phyloP scores from a whole-genome alignment of 2,113 vertebrate species.

The Ammodytes marinus region DNA sequence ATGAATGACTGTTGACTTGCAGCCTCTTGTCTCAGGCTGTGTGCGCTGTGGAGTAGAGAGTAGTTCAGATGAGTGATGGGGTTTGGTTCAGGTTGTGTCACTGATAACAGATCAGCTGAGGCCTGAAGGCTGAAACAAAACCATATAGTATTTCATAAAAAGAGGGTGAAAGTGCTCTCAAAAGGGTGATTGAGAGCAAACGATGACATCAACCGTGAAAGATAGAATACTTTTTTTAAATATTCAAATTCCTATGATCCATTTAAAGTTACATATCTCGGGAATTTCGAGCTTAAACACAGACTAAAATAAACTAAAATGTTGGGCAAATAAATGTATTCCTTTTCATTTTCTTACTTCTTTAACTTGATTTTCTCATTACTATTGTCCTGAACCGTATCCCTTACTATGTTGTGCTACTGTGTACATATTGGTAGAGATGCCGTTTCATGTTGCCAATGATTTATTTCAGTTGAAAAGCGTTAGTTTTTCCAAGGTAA shows the following conservation, averaged over 20 bases:
- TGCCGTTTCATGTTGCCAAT: too few species aligned
- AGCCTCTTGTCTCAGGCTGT: not conserved
- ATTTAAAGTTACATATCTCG: not conserved
- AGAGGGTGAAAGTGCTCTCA: not conserved
- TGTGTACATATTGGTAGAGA: too few species aligned
- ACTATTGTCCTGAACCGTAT: too few species aligned
- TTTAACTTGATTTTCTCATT: too few species aligned
- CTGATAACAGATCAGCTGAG: conserved; percentile 39
- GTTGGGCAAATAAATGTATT: too few species aligned
- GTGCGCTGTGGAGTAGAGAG: not conserved
- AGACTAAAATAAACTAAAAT: not conserved
- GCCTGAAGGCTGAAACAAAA: conserved; percentile 21
- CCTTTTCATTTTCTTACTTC: too few species aligned
- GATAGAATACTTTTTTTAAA: not conserved
- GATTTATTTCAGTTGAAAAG: too few species aligned
- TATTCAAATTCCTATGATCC: not conserved
- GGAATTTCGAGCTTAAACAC: not conserved
- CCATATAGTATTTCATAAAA: conserved; percentile 6
- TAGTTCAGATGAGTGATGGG: not conserved
- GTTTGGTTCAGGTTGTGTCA: conserved; percentile 21
- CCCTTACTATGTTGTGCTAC: too few species aligned
- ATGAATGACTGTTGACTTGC: not conserved
- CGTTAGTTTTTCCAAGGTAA: too few species aligned
- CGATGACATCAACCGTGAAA: not conserved
- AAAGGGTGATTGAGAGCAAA: conserved; percentile 1